phyloP scores from a whole-genome alignment of 1,140 invertebrate genomes.

The Hirudo medicinalis region DNA sequence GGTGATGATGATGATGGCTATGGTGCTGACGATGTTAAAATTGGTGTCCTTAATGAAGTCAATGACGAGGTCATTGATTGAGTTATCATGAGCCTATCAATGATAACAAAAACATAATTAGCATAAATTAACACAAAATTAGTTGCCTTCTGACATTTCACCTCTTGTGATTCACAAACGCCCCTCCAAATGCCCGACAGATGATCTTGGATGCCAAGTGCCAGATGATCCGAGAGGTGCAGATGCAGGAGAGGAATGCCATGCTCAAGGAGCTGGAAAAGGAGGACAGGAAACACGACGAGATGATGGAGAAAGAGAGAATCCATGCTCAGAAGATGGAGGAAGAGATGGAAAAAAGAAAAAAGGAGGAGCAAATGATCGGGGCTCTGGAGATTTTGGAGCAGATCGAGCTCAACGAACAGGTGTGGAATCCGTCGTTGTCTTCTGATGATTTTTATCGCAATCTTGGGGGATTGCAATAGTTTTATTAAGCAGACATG shows the following conservation, averaged over 20 bases:
- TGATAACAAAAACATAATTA: too few relatives aligned
- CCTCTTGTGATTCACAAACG: too few relatives aligned
- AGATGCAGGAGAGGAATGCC: conserved; percentile 39
- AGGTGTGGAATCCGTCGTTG: conserved; percentile 28
- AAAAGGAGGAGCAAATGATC: conserved; percentile 35
- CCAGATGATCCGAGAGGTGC: conserved; percentile 42
- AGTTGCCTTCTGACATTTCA: not conserved
- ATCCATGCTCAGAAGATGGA: conserved; percentile 38
- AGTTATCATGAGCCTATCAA: not conserved
- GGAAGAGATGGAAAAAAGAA: conserved; percentile 39
- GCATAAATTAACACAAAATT: not conserved
- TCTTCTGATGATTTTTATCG: too few relatives aligned
- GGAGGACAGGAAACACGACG: conserved; percentile 39
- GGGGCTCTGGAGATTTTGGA: conserved; percentile 38
- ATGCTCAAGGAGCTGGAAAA: conserved; percentile 36
- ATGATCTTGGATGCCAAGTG: conserved; percentile 42
- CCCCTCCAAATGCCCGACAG: conserved; percentile 24
- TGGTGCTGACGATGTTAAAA: too few relatives aligned
- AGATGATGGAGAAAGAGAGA: conserved; percentile 43
- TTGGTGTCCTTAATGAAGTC: too few relatives aligned
- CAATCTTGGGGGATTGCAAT: too few relatives aligned
- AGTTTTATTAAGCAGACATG: too few relatives aligned
- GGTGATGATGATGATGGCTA: too few relatives aligned
- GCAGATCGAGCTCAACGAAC: conserved; percentile 41
- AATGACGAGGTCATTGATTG: not conserved